Evolutionary conservation across 2,888 invertebrate genomes (phyloP), one percentile per base, ranked within the genome.

Genomic region (Tenthredo livida): DNA sequence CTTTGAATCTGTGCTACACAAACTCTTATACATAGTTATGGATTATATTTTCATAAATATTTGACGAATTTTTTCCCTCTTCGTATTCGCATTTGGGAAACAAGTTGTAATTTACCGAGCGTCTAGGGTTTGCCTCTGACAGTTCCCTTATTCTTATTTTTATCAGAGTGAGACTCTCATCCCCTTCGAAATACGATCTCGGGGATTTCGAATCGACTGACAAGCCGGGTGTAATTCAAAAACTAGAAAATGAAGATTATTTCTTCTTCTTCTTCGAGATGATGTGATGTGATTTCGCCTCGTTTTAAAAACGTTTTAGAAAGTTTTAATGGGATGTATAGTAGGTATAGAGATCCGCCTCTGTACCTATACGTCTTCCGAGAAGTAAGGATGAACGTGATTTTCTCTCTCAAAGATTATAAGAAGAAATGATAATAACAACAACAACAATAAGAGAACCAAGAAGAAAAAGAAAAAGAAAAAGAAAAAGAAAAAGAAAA

Each of bases 21-120:
- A 54, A n/a, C 50, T 17, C 17, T 50, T n/a, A 17, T n/a, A 5
- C 15, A 17, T n/a, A 5, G 50, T 17, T 50, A 0, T 50, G n/a
- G 50, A 50, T 37, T 37, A 37, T 50, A 50, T n/a, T 50, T 29
- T n/a, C n/a, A n/a, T n/a, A n/a, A n/a, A n/a, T n/a, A n/a, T n/a
- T n/a, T n/a, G n/a, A n/a, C n/a, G n/a, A n/a, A n/a, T n/a, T n/a
- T n/a, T n/a, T n/a, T n/a, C n/a, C n/a, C 43, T 43, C 3, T 12
- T 10, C 1, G 4, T 40, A 40, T 70, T 43, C 9, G 1, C 37
- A 40, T 70, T 72, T 3, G 21, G 73, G 73, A 4, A 25, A 89
- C 88, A 91, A 91, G 89, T 91, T 91, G 90, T 91, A 91, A 91
- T 91, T 91, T 90, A 90, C 90, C 89, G 87, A 90, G 90, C 87